These are phyloP conservation scores for Hystrix cristata DNA, from an alignment of 2,113 vertebrate species.

Conservation along the genomic window DNA sequence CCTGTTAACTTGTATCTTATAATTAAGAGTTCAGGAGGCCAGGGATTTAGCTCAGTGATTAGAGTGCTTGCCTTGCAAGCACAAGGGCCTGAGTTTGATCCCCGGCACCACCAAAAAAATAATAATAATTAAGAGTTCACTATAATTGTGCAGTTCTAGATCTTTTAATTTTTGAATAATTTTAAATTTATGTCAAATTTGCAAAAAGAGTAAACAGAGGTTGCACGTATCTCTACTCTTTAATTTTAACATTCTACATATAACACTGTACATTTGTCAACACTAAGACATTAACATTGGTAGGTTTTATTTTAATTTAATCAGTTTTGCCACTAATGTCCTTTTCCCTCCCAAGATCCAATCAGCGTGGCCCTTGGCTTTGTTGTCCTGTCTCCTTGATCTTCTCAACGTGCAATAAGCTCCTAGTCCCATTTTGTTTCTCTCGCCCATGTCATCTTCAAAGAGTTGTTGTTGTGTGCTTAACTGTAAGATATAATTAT, in stretches of 20 bases:
- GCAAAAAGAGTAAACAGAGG: neutral
- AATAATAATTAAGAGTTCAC: neutral
- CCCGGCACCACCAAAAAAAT: too few species aligned
- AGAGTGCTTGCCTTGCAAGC: too few species aligned
- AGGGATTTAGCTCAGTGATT: too few species aligned
- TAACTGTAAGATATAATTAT: neutral
- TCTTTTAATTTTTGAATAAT: neutral
- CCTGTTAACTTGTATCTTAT: neutral
- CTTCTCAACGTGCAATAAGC: neutral
- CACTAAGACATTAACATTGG: neutral
- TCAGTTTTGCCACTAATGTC: neutral
- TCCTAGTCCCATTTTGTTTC: neutral
- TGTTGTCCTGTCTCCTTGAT: neutral
- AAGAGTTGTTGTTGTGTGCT: neutral
- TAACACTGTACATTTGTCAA: neutral
- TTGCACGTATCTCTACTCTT: neutral
- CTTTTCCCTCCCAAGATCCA: neutral
- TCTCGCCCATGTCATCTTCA: neutral
- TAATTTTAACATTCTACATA: neutral
- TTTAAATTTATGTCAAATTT: neutral
- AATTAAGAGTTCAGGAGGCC: neutral
- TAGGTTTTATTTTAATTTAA: neutral
- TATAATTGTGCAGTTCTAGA: neutral
- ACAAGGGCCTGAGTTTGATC: too few species aligned
- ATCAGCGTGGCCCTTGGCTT: neutral